phyloP scores from a whole-genome alignment of 1,140 invertebrate genomes.

The Drosophila sechellia region DNA sequence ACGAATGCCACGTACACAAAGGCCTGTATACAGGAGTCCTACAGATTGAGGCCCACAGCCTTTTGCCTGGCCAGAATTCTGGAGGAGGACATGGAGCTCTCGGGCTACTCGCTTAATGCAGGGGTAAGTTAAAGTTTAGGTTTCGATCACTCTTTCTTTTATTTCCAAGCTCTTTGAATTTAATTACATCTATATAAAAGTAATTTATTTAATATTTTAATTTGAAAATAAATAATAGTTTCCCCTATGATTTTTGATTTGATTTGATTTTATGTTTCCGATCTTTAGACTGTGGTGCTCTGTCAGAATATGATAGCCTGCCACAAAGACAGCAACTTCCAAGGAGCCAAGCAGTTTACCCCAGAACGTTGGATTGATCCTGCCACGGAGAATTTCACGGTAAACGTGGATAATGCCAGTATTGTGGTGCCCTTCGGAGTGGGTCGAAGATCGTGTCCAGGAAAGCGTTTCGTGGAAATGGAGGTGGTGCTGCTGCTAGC shows the following conservation, averaged over 20 bases:
- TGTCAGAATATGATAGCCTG: constrained; percentile 94
- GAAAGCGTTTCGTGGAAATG: constrained; percentile 92
- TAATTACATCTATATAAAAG: no score
- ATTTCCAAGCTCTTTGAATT: no score
- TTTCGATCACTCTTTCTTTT: no score
- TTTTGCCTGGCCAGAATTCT: constrained; percentile 92
- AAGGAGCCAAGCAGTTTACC: constrained; percentile 89
- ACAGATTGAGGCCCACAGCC: constrained; percentile 93
- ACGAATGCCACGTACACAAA: constrained; percentile 90
- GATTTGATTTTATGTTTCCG: constrained; percentile 76
- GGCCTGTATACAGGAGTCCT: constrained; percentile 94
- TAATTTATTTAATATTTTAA: no score
- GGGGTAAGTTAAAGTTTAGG: constrained; percentile 87
- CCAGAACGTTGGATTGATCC: constrained; percentile 92
- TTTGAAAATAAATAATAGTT: no score
- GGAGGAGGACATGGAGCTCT: constrained; percentile 90
- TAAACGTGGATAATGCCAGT: constrained; percentile 84
- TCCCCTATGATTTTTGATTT: no score
- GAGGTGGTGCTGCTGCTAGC: constrained; percentile 90
- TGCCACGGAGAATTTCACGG: constrained; percentile 80
- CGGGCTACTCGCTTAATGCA: constrained; percentile 90
- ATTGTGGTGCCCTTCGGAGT: constrained; percentile 95
- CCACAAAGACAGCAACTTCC: constrained; percentile 91
- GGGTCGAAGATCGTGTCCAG: constrained; percentile 92
- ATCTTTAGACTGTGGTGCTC: constrained; percentile 91